Base-by-base conservation (phyloP, 1,140 invertebrate species). In the Caenorhabditis brenneri region DNA sequence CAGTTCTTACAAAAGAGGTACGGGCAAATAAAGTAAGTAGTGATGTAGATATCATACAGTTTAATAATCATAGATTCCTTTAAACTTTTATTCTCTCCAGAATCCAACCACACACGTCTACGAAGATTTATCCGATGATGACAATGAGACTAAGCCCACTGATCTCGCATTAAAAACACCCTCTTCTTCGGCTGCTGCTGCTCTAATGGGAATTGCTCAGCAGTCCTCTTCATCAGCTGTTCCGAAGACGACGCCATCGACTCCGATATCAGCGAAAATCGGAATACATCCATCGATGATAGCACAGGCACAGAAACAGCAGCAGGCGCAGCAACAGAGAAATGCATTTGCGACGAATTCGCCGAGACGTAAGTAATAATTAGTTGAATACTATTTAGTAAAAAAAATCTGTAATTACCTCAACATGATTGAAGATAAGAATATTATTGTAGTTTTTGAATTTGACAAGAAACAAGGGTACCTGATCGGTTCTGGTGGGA, bases 51-150 rank as follows among this genome's bases (percentile, higher is more conserved):
- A n/a, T n/a, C n/a, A n/a, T n/a, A n/a, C n/a, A n/a, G n/a, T n/a
- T n/a, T n/a, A 4, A 46, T 4, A 12, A 46, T 16, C 1, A 16
- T 46, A 46, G 42, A 1, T 46, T 46, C 42, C 10, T 9, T 1
- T 0, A 46, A 12, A 12, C 10, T 46, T 46, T 29, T 58, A 7
- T 7, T 7, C 27, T 6, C 4, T 74, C 42, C 65, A 74, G 65
- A 3, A 3, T 4, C 36, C 65, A 24, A 74, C 29, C 19, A 31
- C 29, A 16, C 29, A 65, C 36, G 33, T 65, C 24, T 74, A 74
- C n/a, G 65, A 74, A 74, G 65, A 74, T 42, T n/a, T 74, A 6
- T 74, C 65, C 5, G 65, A 74, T 42, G 65, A 74, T 42, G 65
- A 74, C 42, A 19, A 19, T 22, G 58, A 65, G 7, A 33, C 58